Conservation (phyloP, 2,888 invertebrate genomes). For the Cataglyphis albicans region DNA sequence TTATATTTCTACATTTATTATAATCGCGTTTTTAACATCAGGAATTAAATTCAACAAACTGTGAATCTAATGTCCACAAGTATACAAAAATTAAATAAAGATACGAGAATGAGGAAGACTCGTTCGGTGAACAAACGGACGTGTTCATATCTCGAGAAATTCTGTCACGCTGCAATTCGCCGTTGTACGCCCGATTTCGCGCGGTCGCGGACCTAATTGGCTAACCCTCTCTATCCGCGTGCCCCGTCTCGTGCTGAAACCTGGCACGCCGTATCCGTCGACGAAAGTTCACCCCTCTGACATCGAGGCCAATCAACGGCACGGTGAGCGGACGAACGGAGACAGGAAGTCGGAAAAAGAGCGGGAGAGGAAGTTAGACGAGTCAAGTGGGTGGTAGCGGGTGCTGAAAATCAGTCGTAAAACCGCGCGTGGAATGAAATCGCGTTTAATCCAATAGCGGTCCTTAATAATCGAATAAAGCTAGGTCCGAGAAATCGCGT, state of each 20-base stretch:
- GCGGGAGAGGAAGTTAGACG: conserved; percentile 61
- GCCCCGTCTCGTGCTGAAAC: conserved; percentile 31
- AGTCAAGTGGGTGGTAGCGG: conserved; percentile 55
- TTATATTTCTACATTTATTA: neutral
- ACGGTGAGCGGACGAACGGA: conserved; percentile 43
- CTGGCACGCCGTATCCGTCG: conserved; percentile 48
- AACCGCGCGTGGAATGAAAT: conserved; percentile 73
- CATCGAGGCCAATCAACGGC: conserved; percentile 66
- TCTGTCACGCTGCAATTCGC: conserved; percentile 45
- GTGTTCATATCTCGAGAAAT: conserved; percentile 46
- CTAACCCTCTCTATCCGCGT: conserved; percentile 29
- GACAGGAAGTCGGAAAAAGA: conserved; percentile 61
- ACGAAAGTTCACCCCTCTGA: conserved; percentile 60
- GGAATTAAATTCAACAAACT: neutral
- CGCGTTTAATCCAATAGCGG: conserved; percentile 85
- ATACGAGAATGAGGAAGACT: conserved; percentile 11
- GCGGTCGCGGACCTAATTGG: conserved; percentile 68
- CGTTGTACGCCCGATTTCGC: conserved; percentile 57
- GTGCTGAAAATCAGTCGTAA: conserved; percentile 74
- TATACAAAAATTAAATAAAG: neutral
- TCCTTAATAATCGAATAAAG: conserved; percentile 85
- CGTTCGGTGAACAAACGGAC: conserved; percentile 21
- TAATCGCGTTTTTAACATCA: neutral
- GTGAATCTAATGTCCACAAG: neutral
- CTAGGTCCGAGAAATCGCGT: conserved; percentile 79